Percentiles rank a stretch among this genome's conserved stretches.
Conservation (phyloP, 1,140 invertebrate species). For the Orius insidiosus region DNA sequence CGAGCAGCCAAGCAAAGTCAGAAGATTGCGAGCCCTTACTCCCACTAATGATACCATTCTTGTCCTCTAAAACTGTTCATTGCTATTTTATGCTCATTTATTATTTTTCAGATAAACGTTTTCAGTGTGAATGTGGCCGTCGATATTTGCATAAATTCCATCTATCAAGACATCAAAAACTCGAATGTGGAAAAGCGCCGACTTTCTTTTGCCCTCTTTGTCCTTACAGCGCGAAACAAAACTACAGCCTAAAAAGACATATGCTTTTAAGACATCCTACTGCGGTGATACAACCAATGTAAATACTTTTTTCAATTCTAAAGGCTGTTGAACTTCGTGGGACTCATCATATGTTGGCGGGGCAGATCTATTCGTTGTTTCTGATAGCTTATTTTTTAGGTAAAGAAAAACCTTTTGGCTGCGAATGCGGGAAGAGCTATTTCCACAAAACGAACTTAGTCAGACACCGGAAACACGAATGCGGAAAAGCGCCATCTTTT, state of each 20-base stretch:
- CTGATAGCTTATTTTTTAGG: too few relatives aligned
- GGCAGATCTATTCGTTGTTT: too few relatives aligned
- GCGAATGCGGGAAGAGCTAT: constrained; percentile 30
- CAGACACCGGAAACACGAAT: constrained; percentile 30
- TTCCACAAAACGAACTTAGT: constrained; percentile 27
- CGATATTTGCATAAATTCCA: constrained; percentile 31
- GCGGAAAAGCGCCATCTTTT: constrained; percentile 36
- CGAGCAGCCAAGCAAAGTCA: too few relatives aligned
- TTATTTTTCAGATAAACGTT: constrained; percentile 3
- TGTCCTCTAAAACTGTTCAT: too few relatives aligned
- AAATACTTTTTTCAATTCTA: too few relatives aligned
- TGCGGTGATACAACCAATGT: too few relatives aligned
- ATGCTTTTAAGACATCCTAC: constrained; percentile 31
- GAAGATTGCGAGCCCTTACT: too few relatives aligned
- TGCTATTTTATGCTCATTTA: too few relatives aligned
- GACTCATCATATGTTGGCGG: too few relatives aligned
- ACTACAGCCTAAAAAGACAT: constrained; percentile 35
- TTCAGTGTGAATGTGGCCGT: constrained; percentile 27
- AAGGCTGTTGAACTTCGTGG: too few relatives aligned
- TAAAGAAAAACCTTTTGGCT: constrained; percentile 17
- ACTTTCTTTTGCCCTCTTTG: constrained; percentile 32
- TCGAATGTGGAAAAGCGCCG: constrained; percentile 39
- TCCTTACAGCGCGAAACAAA: constrained; percentile 36
- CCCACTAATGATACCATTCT: too few relatives aligned
- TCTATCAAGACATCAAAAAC: constrained; percentile 24